A percentile compares a stretch with the other conserved stretches of the same genome.
Evolutionary conservation across 2,113 vertebrate genomes (phyloP).

Genomic region (Fregetta grallaria): DNA sequence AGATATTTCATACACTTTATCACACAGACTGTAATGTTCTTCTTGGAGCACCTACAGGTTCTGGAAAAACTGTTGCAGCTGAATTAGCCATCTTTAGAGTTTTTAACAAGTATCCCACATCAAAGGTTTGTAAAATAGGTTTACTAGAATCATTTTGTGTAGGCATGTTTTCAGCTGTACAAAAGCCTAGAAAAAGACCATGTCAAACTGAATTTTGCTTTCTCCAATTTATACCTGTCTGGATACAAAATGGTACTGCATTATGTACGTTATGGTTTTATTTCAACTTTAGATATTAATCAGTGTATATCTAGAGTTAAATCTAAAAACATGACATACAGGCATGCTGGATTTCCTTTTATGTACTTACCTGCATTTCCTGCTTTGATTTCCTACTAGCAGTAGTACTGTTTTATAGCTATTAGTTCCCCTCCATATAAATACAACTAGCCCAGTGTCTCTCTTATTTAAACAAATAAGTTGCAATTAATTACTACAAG

Average conservation of each 20-base stretch:
- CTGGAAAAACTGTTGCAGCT: conserved; percentile 96
- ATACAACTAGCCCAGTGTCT: not conserved
- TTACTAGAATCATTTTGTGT: not conserved
- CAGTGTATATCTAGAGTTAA: not conserved
- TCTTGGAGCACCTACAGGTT: conserved; percentile 96
- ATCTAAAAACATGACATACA: not conserved
- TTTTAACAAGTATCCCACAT: conserved; percentile 90
- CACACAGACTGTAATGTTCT: conserved; percentile 95
- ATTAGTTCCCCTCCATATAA: not conserved
- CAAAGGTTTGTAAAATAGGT: conserved; percentile 83
- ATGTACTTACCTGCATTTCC: not conserved
- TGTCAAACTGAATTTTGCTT: not conserved
- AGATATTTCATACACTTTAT: conserved; percentile 97
- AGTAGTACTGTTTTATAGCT: not conserved
- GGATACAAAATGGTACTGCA: not conserved
- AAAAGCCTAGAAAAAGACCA: not conserved
- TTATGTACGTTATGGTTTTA: not conserved
- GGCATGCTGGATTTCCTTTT: not conserved
- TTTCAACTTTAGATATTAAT: not conserved
- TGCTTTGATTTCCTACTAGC: not conserved
- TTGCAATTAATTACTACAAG: not conserved
- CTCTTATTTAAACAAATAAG: not conserved
- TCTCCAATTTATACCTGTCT: not conserved
- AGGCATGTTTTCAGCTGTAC: not conserved
- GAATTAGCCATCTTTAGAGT: conserved; percentile 97